These are phyloP conservation scores for Haemorhous mexicanus DNA, from an alignment of 2,113 vertebrate genomes.

Conservation along the genomic window DNA sequence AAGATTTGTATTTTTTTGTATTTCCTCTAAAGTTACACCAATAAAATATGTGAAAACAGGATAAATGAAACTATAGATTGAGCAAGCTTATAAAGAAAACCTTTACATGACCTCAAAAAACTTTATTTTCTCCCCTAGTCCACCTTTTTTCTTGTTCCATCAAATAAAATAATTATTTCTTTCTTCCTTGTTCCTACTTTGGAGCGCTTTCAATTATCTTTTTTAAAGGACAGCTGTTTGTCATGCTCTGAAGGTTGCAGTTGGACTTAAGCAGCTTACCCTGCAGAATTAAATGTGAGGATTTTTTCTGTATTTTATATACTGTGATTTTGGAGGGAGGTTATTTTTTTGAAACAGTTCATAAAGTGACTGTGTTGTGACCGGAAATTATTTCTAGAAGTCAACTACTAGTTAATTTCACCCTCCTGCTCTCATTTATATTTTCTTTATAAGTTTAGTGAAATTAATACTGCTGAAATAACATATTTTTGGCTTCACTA, in stretches of 20 bases:
- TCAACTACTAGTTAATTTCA: background rate
- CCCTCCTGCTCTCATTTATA: constrained; percentile 4
- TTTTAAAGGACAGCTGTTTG: background rate
- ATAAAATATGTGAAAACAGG: background rate
- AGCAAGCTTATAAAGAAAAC: background rate
- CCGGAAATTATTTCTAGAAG: constrained; percentile 56
- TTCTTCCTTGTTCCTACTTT: background rate
- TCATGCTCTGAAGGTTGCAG: background rate
- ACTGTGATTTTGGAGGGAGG: background rate
- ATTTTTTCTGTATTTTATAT: constrained; percentile 31
- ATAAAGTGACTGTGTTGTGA: constrained; percentile 35
- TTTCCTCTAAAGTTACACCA: background rate
- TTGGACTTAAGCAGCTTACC: background rate
- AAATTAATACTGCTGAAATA: constrained; percentile 17
- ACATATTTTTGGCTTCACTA: background rate
- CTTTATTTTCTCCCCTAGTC: background rate
- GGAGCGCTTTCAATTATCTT: background rate
- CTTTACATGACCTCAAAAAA: background rate
- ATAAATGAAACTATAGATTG: background rate
- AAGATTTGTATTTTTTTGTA: background rate
- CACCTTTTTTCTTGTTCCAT: background rate
- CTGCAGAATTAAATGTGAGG: background rate
- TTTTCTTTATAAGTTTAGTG: constrained; percentile 22
- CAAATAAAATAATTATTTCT: background rate
- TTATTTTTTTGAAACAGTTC: constrained; percentile 28